These are phyloP conservation scores for Embidobia sp. DNA, from an alignment of 2,888 invertebrate species.

Conservation along the genomic window DNA sequence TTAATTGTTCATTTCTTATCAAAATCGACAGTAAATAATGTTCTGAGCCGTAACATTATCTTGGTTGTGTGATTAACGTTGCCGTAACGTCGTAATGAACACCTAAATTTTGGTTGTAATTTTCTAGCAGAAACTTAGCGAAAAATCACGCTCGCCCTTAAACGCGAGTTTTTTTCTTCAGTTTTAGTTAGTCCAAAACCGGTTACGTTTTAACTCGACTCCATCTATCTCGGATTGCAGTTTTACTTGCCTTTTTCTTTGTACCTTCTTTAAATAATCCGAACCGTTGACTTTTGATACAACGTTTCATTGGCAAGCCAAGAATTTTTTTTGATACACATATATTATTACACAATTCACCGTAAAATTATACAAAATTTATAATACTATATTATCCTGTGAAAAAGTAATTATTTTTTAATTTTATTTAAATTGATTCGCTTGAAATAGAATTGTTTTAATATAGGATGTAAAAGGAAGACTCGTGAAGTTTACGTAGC, in stretches of 20 bases:
- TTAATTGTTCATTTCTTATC: too few species aligned
- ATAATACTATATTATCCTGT: too few species aligned
- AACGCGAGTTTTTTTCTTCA: conserved; percentile 52
- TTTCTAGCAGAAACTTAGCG: conserved; percentile 46
- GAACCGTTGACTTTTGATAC: conserved; percentile 43
- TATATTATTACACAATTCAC: too few species aligned
- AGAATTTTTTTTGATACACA: background rate
- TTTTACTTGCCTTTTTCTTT: conserved; percentile 45
- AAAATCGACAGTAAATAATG: background rate
- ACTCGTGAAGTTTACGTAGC: too few species aligned
- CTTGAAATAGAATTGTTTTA: too few species aligned
- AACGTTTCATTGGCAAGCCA: background rate
- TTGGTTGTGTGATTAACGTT: background rate
- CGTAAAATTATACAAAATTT: too few species aligned
- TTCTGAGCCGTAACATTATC: conserved; percentile 2
- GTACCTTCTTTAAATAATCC: conserved; percentile 46
- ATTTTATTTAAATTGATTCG: too few species aligned
- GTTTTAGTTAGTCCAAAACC: conserved; percentile 63
- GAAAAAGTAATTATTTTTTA: too few species aligned
- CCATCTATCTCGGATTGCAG: conserved; percentile 57
- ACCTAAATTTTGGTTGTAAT: conserved; percentile 39
- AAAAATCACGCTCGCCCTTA: conserved; percentile 56
- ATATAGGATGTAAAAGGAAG: too few species aligned
- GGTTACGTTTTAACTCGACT: conserved; percentile 60
- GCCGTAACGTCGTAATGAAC: conserved; percentile 5